Percentiles rank a stretch among this genome's conserved stretches.
These are phyloP conservation scores for Microdon myrmicae DNA, from an alignment of 2,888 invertebrate genomes.

Conservation along the genomic window DNA sequence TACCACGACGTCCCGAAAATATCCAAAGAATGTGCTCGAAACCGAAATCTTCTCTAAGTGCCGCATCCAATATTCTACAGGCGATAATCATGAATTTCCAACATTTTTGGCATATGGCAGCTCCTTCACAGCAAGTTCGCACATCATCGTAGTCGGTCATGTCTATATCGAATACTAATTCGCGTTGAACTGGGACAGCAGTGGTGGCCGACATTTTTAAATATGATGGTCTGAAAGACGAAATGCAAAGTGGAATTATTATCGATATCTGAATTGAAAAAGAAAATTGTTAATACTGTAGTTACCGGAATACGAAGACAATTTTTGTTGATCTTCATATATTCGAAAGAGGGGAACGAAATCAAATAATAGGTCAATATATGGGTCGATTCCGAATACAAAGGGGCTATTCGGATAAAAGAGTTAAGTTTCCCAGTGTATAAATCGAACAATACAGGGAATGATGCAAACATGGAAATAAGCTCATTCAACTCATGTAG, in stretches of 20 bases:
- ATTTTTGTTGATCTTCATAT: too few species aligned
- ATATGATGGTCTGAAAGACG: slow-evolving; percentile 62
- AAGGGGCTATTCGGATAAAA: too few species aligned
- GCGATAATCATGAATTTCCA: slow-evolving; percentile 98
- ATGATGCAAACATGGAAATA: too few species aligned
- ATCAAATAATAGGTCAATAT: too few species aligned
- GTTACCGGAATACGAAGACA: too few species aligned
- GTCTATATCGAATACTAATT: slow-evolving; percentile 99
- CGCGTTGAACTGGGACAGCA: slow-evolving; percentile 72
- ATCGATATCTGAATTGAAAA: not conserved
- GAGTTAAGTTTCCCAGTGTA: too few species aligned
- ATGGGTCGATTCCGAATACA: too few species aligned
- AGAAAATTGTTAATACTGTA: not conserved
- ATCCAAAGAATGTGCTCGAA: slow-evolving; percentile 95
- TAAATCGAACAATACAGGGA: too few species aligned
- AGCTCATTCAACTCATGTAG: too few species aligned
- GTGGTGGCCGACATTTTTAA: slow-evolving; percentile 60
- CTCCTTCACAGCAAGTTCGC: slow-evolving; percentile 89
- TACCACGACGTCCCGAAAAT: slow-evolving; percentile 96
- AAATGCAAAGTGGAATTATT: not conserved
- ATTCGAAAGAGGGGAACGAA: too few species aligned
- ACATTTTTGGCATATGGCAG: slow-evolving; percentile 91
- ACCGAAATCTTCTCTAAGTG: slow-evolving; percentile 95
- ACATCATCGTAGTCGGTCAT: slow-evolving; percentile 99
- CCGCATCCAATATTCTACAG: slow-evolving; percentile 86